Evolutionary conservation across 35 echinoderm and acorn worm genomes (phyloP).

Genomic region (Heliocidaris tuberculata): DNA sequence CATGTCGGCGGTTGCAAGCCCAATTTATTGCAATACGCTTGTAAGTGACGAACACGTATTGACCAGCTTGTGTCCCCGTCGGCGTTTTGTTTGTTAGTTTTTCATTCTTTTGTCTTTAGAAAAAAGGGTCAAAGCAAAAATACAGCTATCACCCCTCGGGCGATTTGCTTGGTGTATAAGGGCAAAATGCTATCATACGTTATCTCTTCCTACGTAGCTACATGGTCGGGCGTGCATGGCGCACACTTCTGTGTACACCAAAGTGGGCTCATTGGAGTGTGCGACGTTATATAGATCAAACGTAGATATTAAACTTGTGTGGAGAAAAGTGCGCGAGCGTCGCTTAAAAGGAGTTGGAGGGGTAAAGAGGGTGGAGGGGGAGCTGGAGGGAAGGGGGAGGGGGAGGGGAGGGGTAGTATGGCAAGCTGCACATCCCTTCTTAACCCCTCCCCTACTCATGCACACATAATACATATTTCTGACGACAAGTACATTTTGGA

Average conservation of each 20-base stretch:
- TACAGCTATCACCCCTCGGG: background rate
- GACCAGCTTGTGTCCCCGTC: background rate
- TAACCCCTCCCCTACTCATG: no score
- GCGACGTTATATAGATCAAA: background rate
- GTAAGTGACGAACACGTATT: background rate
- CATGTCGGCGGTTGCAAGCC: background rate
- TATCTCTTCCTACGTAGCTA: background rate
- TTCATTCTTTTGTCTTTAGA: background rate
- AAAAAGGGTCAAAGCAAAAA: background rate
- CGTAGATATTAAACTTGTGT: background rate
- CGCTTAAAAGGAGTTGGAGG: no score
- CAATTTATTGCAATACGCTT: slow-evolving; percentile 1
- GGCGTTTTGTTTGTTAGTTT: slow-evolving; percentile 3
- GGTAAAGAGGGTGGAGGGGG: no score
- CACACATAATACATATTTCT: no score
- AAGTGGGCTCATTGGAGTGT: background rate
- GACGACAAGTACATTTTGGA: no score
- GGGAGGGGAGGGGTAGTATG: no score
- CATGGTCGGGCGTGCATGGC: background rate
- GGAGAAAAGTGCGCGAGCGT: no score
- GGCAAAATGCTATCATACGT: background rate
- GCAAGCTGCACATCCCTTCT: no score
- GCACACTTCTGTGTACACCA: background rate
- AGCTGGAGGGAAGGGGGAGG: no score
- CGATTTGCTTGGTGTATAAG: background rate